phyloP scores from a whole-genome alignment of 2,888 invertebrate species.

The Crocallis elinguaria region DNA sequence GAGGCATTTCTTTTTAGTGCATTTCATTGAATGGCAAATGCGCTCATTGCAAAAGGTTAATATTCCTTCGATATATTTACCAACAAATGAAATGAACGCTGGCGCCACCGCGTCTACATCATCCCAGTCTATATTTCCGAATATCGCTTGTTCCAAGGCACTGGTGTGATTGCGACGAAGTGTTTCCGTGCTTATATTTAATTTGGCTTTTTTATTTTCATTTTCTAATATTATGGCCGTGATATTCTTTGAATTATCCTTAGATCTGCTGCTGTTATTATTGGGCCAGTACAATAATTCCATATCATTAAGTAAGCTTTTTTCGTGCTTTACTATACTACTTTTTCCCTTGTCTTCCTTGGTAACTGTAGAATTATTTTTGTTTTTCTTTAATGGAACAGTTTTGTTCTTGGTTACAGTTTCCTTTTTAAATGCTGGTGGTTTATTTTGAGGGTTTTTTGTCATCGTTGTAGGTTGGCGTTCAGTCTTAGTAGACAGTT shows the following conservation, averaged over 20 bases:
- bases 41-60: slow-evolving; percentile 73
- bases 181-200: slow-evolving; percentile 63
- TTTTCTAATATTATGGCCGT: slow-evolving; percentile 65
- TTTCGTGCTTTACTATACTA: slow-evolving; percentile 51
- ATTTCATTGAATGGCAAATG: slow-evolving; percentile 76
- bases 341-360: slow-evolving; percentile 37
- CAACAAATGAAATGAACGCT: slow-evolving; percentile 72
- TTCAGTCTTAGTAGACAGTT: too few species aligned
- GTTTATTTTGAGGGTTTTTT: slow-evolving; percentile 2
- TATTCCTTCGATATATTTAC: slow-evolving; percentile 73
- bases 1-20: slow-evolving; percentile 63
- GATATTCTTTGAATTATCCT: slow-evolving; percentile 54
- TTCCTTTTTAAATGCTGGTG: slow-evolving; percentile 10
- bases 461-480: background rate
- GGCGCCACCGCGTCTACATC: slow-evolving; percentile 71
- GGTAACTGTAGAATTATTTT: slow-evolving; percentile 4
- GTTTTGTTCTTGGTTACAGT: slow-evolving; percentile 8
- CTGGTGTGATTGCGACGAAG: slow-evolving; percentile 61
- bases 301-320: slow-evolving; percentile 48
- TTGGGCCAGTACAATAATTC: slow-evolving; percentile 74
- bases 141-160: slow-evolving; percentile 69
- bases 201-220: slow-evolving; percentile 65
- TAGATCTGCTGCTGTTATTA: slow-evolving; percentile 25
- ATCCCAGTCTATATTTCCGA: slow-evolving; percentile 73
- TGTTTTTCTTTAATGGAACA: background rate